phyloP scores from a whole-genome alignment of 2,888 invertebrate genomes.

The Philaethria dido region DNA sequence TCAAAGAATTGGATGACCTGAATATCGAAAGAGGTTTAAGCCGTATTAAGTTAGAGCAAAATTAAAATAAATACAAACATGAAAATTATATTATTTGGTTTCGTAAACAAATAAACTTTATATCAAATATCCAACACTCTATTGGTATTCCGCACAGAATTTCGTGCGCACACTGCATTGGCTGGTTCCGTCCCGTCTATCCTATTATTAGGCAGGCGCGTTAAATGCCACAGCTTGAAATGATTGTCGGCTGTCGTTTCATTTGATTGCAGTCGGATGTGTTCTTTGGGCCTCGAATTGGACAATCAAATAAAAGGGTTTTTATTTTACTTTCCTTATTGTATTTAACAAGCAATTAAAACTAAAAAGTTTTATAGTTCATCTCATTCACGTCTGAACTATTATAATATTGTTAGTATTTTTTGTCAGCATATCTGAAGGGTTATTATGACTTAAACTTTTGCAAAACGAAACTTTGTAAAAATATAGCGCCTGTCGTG shows the following conservation, averaged over 20 bases:
- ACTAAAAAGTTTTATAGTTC: background rate
- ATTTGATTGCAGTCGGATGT: slow-evolving; percentile 35
- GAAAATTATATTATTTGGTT: too few species aligned
- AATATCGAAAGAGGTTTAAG: too few species aligned
- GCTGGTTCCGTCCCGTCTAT: slow-evolving; percentile 42
- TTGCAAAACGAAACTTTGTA: too few species aligned
- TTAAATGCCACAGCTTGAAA: slow-evolving; percentile 44
- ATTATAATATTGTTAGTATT: background rate
- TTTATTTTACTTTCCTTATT: background rate
- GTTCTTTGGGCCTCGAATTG: slow-evolving; percentile 31
- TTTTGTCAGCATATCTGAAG: too few species aligned
- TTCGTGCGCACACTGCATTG: slow-evolving; percentile 53
- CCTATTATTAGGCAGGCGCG: slow-evolving; percentile 45
- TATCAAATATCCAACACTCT: slow-evolving; percentile 30
- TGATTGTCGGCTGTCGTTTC: slow-evolving; percentile 43
- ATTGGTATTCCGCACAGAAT: slow-evolving; percentile 70
- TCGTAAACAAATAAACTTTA: slow-evolving; percentile 1
- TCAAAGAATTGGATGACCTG: too few species aligned
- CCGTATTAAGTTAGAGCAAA: too few species aligned
- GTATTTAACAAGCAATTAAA: too few species aligned
- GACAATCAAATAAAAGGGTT: slow-evolving; percentile 14
- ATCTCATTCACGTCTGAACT: background rate
- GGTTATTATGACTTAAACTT: too few species aligned
- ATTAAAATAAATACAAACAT: too few species aligned
- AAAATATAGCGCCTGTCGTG: too few species aligned